A percentile compares a stretch with the other conserved stretches of the same genome.
Conservation (phyloP, 1,140 invertebrate species). For the Muscidifurax raptorellus region DNA sequence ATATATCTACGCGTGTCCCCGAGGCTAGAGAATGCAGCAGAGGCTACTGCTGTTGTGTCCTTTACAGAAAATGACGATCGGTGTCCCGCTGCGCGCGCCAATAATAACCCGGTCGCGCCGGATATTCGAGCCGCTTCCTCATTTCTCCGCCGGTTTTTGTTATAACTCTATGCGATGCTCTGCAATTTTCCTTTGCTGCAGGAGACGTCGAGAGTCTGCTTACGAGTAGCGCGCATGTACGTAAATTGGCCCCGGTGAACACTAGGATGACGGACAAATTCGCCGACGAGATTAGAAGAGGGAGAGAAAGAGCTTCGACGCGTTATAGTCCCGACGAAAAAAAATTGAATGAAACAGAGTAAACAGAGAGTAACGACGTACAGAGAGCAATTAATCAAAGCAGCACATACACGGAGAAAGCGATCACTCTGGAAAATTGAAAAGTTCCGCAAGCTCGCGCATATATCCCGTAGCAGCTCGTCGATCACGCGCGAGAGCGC, state of each 20-base stretch:
- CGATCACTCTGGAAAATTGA: background rate
- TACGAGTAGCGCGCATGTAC: background rate
- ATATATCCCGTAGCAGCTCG: background rate
- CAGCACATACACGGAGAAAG: background rate
- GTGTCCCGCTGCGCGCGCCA: background rate
- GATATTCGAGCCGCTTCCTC: slow-evolving; percentile 41
- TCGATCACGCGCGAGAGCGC: slow-evolving; percentile 56
- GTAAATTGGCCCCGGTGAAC: background rate
- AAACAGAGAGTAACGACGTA: background rate
- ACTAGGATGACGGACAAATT: background rate
- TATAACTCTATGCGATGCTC: background rate
- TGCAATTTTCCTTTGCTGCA: background rate
- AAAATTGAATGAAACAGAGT: background rate
- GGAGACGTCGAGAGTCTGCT: background rate
- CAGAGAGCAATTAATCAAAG: background rate
- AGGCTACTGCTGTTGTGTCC: background rate
- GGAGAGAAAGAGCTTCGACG: background rate
- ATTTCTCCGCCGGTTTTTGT: slow-evolving; percentile 9
- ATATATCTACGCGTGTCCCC: background rate
- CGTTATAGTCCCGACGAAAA: background rate
- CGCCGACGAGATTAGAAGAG: background rate
- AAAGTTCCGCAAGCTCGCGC: slow-evolving; percentile 14
- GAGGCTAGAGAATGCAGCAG: background rate
- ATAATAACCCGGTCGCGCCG: slow-evolving; percentile 11
- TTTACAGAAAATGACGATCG: slow-evolving; percentile 6